phyloP scores from a whole-genome alignment of 1,140 invertebrate species.

The Hycleus cichorii region DNA sequence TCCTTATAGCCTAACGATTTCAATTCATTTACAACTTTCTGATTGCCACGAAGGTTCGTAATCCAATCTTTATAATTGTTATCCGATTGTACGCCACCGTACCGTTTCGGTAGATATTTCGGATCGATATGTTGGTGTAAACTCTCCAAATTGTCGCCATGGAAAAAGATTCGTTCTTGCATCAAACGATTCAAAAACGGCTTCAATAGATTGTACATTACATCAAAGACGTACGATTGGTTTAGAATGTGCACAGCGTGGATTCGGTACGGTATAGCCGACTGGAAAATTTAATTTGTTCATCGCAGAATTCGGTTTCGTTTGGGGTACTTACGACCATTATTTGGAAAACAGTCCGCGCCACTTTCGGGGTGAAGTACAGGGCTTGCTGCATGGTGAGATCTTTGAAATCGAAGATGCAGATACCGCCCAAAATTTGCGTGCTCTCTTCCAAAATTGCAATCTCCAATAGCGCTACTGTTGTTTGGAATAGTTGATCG shows the following conservation, averaged over 20 bases:
- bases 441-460: conserved; percentile 63
- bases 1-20: conserved; percentile 51
- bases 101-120: conserved; percentile 58
- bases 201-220: conserved; percentile 68
- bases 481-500: conserved; percentile 66
- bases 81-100: conserved; percentile 62
- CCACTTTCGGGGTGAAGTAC: conserved; percentile 62
- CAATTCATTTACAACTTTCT: conserved; percentile 56
- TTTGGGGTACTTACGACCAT: conserved; percentile 51
- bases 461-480: conserved; percentile 61
- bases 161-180: conserved; percentile 64
- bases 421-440: conserved; percentile 69
- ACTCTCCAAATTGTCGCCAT: conserved; percentile 65
- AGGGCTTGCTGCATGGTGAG: conserved; percentile 62
- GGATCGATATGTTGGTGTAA: conserved; percentile 67
- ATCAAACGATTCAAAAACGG: conserved; percentile 62
- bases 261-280: conserved; percentile 64
- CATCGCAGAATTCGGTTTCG: neutral
- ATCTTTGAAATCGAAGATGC: conserved; percentile 64
- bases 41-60: conserved; percentile 50
- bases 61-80: conserved; percentile 67
- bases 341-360: conserved; percentile 55
- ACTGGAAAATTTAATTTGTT: conserved; percentile 41
- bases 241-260: conserved; percentile 69
- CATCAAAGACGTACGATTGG: conserved; percentile 73